Conservation (phyloP, 2,113 vertebrate genomes). For the Dipodomys stephensi region DNA sequence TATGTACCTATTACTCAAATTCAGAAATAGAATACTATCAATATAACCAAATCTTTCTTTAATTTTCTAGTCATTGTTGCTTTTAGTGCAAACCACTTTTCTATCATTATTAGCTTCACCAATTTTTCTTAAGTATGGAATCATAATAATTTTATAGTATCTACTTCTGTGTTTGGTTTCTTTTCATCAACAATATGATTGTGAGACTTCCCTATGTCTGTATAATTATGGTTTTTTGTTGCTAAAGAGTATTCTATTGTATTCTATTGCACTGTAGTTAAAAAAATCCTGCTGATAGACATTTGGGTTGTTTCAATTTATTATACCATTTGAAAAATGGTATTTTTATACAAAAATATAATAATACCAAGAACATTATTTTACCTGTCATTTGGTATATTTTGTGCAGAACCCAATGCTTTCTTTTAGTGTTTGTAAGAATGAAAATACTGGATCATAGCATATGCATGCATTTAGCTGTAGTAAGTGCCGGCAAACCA, state of each 20-base stretch:
- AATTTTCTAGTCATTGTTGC: background rate
- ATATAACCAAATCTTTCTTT: background rate
- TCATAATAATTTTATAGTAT: background rate
- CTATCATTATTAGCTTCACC: background rate
- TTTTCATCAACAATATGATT: background rate
- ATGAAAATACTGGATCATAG: background rate
- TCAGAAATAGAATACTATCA: background rate
- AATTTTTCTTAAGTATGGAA: slow-evolving; percentile 34
- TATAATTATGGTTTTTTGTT: background rate
- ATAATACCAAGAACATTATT: background rate
- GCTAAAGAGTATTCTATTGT: background rate
- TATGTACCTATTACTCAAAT: background rate
- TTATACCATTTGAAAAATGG: too few species aligned
- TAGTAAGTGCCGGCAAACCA: background rate
- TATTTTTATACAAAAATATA: slow-evolving; percentile 7
- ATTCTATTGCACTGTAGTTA: background rate
- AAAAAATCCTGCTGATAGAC: background rate
- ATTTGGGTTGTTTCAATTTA: background rate
- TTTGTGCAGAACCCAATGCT: background rate
- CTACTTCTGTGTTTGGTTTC: background rate
- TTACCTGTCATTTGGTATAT: background rate
- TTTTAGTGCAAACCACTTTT: background rate
- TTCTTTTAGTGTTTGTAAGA: background rate
- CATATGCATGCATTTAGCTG: background rate
- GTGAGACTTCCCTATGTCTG: background rate